These are phyloP conservation scores for Nemotelus nigrinus DNA, from an alignment of 2,888 invertebrate genomes.

Conservation along the genomic window DNA sequence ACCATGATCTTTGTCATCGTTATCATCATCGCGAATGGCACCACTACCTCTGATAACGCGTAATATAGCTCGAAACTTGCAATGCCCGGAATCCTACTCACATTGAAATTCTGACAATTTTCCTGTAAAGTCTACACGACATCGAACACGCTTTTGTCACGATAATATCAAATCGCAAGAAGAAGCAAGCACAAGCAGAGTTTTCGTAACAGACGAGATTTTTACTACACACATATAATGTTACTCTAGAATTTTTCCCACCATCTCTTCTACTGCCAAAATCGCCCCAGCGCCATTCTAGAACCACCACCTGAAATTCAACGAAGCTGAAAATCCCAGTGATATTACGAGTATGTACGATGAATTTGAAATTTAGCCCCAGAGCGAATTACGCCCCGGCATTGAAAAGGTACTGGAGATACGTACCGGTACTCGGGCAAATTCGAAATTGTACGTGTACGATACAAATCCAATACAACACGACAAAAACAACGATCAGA, in stretches of 20 bases:
- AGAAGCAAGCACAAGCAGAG: not conserved
- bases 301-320: constrained; percentile 1
- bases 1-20: constrained; percentile 3
- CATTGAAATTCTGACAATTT: not conserved
- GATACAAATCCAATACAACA: too few relatives aligned
- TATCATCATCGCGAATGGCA: constrained; percentile 1
- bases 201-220: not conserved
- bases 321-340: constrained; percentile 46
- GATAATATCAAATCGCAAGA: not conserved
- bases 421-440: not conserved
- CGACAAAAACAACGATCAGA: not conserved
- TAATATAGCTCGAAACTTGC: not conserved
- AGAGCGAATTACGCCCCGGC: constrained; percentile 10
- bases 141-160: constrained; percentile 13
- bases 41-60: not conserved
- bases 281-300: too few relatives aligned
- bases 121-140: not conserved
- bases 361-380: constrained; percentile 44
- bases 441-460: not conserved
- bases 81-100: not conserved
- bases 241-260: not conserved
- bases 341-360: constrained; percentile 44
- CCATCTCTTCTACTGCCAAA: too few relatives aligned
- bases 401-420: constrained; percentile 20
- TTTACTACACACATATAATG: constrained; percentile 2